Conservation (phyloP, 2,797 vertebrate genomes). For the Okamejei kenojei region DNA sequence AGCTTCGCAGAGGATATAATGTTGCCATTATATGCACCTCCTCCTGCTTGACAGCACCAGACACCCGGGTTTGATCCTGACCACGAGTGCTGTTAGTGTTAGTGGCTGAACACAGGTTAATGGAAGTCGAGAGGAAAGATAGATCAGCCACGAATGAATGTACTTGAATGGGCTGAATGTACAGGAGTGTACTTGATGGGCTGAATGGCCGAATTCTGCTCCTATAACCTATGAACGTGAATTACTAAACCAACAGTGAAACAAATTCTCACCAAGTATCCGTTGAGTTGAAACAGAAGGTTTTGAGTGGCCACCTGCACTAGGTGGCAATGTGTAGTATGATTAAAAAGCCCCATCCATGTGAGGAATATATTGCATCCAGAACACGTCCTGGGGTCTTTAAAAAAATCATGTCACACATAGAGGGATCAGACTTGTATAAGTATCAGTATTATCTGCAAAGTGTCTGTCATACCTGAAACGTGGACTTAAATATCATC, state of each 20-base stretch:
- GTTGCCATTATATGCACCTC: too few relatives aligned
- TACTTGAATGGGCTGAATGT: too few relatives aligned
- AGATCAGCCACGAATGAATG: too few relatives aligned
- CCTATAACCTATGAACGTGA: neutral
- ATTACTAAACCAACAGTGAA: neutral
- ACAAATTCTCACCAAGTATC: neutral
- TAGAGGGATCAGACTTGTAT: neutral
- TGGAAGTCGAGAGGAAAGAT: too few relatives aligned
- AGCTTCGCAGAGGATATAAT: too few relatives aligned
- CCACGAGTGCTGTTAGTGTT: too few relatives aligned
- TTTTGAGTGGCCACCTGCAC: neutral
- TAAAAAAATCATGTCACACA: neutral
- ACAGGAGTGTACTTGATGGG: too few relatives aligned
- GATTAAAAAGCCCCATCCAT: neutral
- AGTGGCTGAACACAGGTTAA: too few relatives aligned
- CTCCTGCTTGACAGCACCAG: too few relatives aligned
- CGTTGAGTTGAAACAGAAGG: neutral
- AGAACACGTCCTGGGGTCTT: neutral
- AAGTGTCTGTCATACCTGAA: neutral
- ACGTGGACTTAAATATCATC: constrained; percentile 19
- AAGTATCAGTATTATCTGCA: neutral
- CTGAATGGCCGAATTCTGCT: too few relatives aligned
- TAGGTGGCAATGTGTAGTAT: neutral
- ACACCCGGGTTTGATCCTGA: too few relatives aligned
- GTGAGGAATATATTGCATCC: neutral